Percentiles rank a stretch among this genome's conserved stretches.
Evolutionary conservation across 1,140 invertebrate genomes (phyloP).

Genomic region (Ditylenchus dipsaci): DNA sequence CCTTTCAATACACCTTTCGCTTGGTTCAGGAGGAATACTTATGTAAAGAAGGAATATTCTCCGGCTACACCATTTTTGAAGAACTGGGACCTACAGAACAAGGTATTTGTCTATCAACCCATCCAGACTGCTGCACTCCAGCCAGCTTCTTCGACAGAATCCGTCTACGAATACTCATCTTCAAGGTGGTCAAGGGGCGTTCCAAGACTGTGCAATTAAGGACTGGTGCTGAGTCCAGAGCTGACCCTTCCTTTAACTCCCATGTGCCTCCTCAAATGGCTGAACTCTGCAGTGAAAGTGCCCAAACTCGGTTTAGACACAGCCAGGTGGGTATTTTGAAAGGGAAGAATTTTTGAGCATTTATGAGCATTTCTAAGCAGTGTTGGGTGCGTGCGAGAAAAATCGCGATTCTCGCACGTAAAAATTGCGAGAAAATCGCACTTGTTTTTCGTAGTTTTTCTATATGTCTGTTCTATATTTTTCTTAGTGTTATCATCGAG

Average conservation of each 20-base stretch:
- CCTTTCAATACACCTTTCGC: too few relatives aligned
- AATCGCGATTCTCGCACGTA: too few relatives aligned
- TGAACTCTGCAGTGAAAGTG: neutral
- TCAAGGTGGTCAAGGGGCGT: neutral
- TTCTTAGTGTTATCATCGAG: too few relatives aligned
- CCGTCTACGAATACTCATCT: neutral
- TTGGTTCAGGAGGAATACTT: neutral
- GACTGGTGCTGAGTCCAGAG: neutral
- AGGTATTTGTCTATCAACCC: neutral
- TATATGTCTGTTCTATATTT: too few relatives aligned
- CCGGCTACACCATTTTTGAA: neutral
- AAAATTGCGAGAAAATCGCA: too few relatives aligned
- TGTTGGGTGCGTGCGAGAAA: too few relatives aligned
- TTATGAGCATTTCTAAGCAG: too few relatives aligned
- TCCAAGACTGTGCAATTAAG: neutral
- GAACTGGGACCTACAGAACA: neutral
- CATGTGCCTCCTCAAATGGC: neutral
- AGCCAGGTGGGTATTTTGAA: neutral
- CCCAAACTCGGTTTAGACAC: neutral
- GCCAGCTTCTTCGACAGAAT: neutral
- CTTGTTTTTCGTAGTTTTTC: too few relatives aligned
- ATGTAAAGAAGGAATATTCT: neutral
- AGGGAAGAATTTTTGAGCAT: too few relatives aligned
- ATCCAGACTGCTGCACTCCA: conserved; percentile 2
- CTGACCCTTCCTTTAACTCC: neutral